Base-by-base conservation (phyloP, 2,113 vertebrate species). In the Lampris incognitus region DNA sequence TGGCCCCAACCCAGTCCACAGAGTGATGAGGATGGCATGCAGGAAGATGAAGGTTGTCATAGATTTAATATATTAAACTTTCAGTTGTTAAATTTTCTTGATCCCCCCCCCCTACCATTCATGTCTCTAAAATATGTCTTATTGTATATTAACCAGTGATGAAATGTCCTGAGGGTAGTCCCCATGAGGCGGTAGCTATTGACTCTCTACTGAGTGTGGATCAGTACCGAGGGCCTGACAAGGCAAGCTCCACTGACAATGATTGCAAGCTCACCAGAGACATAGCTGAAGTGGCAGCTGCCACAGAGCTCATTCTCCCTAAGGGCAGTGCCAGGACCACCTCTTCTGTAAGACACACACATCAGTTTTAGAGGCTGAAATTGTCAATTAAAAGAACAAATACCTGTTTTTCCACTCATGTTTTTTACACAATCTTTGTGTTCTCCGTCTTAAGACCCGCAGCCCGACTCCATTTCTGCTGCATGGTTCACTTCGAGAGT, bases 161-260 rank as follows among this genome's bases (percentile, higher is more conserved):
- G 87, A 94, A 93, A 13, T 85, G 55, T 37, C 66, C 82, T 3
- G 68, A 80, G 50, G 85, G 92, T 5, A 93, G 88, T 55, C 93
- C 93, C 51, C 95, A 96, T 1, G 95, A 96, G 77, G 91, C 94
- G 5, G 95, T 97, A 9, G 78, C 95, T 48, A 97, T 98, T 39
- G 97, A 98, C 83, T 97, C 96, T 0, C 91, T 98, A 65, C 94
- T 97, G 48, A 96, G 89, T 79, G 92, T 96, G 74, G 97, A 97
- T 52, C 96, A 97, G 84, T 95, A 95, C 81, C 94, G 95, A 37
- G 72, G 90, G 5, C 60, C 92, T 39, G 96, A 97, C 75, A 95
- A 95, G 76, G 60, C 88, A 0, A 68, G 88, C 48, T 89, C 94
- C 13, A 74, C 85, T 38, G 89, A 89, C 41, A 55, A 88, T 48